Percentiles rank a stretch among this genome's conserved stretches.
phyloP scores from a whole-genome alignment of 2,113 vertebrate species.

The Pangasianodon hypophthalmus region DNA sequence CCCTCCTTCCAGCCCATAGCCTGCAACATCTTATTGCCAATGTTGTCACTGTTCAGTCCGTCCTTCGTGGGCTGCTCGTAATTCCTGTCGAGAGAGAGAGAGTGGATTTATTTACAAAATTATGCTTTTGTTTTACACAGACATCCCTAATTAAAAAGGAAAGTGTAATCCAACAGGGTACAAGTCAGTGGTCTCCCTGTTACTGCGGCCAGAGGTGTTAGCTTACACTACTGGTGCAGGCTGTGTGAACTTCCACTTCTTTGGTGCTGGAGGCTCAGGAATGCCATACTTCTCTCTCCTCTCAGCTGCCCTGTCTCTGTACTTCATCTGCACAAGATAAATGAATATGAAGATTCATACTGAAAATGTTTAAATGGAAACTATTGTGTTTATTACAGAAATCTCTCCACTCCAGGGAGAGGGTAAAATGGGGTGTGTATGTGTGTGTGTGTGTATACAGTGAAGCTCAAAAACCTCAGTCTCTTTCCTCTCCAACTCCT shows the following conservation, averaged over 20 bases:
- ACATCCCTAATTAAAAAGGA: neutral
- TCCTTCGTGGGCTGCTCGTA: constrained; percentile 98
- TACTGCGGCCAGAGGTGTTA: neutral
- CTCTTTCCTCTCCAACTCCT: constrained; percentile 92
- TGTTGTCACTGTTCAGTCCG: constrained; percentile 95
- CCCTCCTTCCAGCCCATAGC: constrained; percentile 99
- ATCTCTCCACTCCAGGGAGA: neutral
- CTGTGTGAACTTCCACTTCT: constrained; percentile 93
- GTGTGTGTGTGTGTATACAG: neutral
- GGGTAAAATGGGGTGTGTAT: neutral
- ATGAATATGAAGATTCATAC: neutral
- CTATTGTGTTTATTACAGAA: neutral
- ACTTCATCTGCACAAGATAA: constrained; percentile 82
- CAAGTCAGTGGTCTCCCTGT: neutral
- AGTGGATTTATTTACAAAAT: neutral
- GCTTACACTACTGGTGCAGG: constrained; percentile 85
- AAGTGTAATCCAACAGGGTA: neutral
- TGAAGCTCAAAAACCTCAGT: constrained; percentile 80
- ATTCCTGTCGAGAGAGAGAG: constrained; percentile 78
- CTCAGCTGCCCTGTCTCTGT: constrained; percentile 95
- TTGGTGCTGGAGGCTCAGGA: constrained; percentile 92
- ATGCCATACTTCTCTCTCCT: constrained; percentile 97
- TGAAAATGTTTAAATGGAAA: neutral
- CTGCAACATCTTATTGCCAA: constrained; percentile 99
- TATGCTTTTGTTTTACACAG: neutral